Conservation (phyloP, 2,888 invertebrate species). For the Sthenelais limicola region DNA sequence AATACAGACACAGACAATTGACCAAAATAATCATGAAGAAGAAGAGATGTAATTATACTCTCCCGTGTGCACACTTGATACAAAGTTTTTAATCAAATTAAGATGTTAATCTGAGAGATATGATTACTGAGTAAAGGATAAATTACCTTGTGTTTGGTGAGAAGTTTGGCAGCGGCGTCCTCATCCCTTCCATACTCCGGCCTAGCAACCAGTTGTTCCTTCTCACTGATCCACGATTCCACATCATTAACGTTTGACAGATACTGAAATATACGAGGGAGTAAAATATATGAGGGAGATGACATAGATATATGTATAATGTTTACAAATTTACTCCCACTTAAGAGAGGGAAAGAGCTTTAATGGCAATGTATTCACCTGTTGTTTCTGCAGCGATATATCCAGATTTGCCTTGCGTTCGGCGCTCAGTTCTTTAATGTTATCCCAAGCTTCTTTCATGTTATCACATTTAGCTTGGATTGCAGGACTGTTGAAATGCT, state of each 20-base stretch:
- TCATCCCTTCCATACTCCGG: constrained; percentile 94
- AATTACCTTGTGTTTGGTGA: constrained; percentile 92
- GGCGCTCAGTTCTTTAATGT: constrained; percentile 81
- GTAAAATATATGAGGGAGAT: too few relatives aligned
- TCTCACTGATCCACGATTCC: constrained; percentile 97
- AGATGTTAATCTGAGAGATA: too few relatives aligned
- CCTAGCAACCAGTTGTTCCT: constrained; percentile 89
- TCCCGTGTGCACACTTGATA: too few relatives aligned
- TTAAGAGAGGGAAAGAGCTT: too few relatives aligned
- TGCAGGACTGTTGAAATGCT: constrained; percentile 86
- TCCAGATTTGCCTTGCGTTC: constrained; percentile 86
- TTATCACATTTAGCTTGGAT: constrained; percentile 84
- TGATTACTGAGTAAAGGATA: too few relatives aligned
- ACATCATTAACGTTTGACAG: constrained; percentile 92
- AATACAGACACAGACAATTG: too few relatives aligned
- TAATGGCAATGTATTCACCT: too few relatives aligned
- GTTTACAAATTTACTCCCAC: too few relatives aligned
- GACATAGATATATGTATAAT: too few relatives aligned
- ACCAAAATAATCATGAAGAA: too few relatives aligned
- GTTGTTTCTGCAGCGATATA: constrained; percentile 89
- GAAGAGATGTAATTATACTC: too few relatives aligned
- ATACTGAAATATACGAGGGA: constrained; percentile 45
- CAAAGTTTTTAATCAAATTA: too few relatives aligned
- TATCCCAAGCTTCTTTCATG: constrained; percentile 82
- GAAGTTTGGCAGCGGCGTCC: constrained; percentile 90